These are phyloP conservation scores for Eidolon dupreanum DNA, from an alignment of 2,797 vertebrate species.

Conservation along the genomic window DNA sequence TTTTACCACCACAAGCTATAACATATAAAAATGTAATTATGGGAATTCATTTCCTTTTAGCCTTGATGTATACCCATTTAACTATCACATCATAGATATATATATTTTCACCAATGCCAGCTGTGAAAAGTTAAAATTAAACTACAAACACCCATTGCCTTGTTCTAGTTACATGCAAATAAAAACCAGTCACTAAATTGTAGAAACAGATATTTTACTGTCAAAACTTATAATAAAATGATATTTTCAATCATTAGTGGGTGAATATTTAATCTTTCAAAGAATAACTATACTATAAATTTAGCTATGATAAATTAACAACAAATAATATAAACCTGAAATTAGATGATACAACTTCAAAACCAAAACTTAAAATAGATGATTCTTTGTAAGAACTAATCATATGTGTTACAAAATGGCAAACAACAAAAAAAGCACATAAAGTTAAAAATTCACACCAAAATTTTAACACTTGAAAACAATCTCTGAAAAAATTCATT, in stretches of 20 bases:
- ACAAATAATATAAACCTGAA: background rate
- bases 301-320: background rate
- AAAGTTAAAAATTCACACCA: background rate
- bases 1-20: constrained; percentile 58
- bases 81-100: constrained; percentile 39
- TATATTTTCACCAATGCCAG: constrained; percentile 32
- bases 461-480: background rate
- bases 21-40: constrained; percentile 72
- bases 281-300: background rate
- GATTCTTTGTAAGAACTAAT: background rate
- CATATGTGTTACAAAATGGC: background rate
- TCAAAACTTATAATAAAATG: background rate
- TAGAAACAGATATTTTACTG: background rate
- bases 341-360: background rate
- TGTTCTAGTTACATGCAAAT: background rate
- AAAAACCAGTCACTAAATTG: background rate
- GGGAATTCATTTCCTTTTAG: constrained; percentile 68
- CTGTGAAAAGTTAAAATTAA: constrained; percentile 59
- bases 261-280: constrained; percentile 46
- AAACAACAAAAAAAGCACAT: background rate
- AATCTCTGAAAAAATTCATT: background rate
- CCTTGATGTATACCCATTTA: constrained; percentile 57
- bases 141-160: background rate
- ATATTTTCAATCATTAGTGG: background rate
- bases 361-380: background rate